A percentile compares a stretch with the other conserved stretches of the same genome.
These are phyloP conservation scores for Endotricha flammealis DNA, from an alignment of 2,888 invertebrate species.

Conservation along the genomic window DNA sequence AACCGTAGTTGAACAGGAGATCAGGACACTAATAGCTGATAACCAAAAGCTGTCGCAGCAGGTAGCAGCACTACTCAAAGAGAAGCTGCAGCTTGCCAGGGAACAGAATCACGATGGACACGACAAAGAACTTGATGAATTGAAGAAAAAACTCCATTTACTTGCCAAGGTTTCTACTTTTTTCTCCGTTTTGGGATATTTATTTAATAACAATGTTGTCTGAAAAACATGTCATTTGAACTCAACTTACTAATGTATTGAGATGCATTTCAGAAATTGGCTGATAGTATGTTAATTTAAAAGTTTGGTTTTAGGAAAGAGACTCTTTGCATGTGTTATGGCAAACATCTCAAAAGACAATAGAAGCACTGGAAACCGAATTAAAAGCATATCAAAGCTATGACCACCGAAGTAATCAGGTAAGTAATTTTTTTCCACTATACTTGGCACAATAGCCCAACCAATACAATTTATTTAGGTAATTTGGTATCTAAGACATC, in stretches of 20 bases:
- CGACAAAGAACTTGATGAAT: slow-evolving; percentile 48
- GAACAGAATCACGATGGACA: slow-evolving; percentile 36
- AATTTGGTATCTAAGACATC: too few species aligned
- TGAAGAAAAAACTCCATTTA: slow-evolving; percentile 49
- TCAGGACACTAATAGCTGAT: slow-evolving; percentile 56
- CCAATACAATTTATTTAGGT: too few species aligned
- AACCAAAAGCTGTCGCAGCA: slow-evolving; percentile 67
- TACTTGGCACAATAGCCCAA: too few species aligned
- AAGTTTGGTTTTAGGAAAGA: slow-evolving; percentile 75
- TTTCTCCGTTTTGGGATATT: slow-evolving; percentile 1
- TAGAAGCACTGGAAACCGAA: slow-evolving; percentile 82
- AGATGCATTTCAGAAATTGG: too few species aligned
- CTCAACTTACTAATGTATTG: too few species aligned
- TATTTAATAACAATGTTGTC: too few species aligned
- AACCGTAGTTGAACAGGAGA: slow-evolving; percentile 57
- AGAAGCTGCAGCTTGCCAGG: slow-evolving; percentile 48
- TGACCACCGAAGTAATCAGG: slow-evolving; percentile 45
- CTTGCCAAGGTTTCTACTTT: slow-evolving; percentile 47
- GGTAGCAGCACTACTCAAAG: slow-evolving; percentile 54
- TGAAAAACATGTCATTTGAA: too few species aligned
- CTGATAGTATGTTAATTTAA: too few species aligned
- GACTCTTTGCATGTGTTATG: slow-evolving; percentile 81
- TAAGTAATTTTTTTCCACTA: too few species aligned
- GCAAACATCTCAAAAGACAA: slow-evolving; percentile 82
- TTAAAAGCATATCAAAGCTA: slow-evolving; percentile 74